phyloP scores from a whole-genome alignment of 2,113 vertebrate genomes.

The Crocuta crocuta region DNA sequence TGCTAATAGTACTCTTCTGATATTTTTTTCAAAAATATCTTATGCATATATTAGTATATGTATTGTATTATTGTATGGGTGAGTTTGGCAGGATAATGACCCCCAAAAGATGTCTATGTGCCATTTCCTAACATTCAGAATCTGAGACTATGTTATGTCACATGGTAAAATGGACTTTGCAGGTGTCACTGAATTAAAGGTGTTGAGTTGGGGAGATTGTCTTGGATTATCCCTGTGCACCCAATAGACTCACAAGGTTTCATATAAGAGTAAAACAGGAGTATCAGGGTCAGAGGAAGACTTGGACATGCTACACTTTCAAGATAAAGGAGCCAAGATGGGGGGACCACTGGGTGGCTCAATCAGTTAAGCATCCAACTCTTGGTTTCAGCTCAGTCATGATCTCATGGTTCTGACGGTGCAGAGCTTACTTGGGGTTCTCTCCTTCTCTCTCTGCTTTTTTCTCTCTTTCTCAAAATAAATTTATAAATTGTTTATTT shows the following conservation, averaged over 20 bases:
- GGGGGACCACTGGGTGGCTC: too few relatives aligned
- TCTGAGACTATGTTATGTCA: not conserved
- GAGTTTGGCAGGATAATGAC: not conserved
- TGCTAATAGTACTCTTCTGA: too few relatives aligned
- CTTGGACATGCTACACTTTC: not conserved
- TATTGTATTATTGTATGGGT: not conserved
- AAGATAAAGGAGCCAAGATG: too few relatives aligned
- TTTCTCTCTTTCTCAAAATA: too few relatives aligned
- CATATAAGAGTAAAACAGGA: not conserved
- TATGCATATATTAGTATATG: not conserved
- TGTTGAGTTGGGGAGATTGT: not conserved
- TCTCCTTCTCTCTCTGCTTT: too few relatives aligned
- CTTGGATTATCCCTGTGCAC: not conserved
- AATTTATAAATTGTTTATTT: too few relatives aligned
- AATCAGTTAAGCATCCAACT: too few relatives aligned
- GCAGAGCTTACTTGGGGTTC: too few relatives aligned
- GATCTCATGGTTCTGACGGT: too few relatives aligned
- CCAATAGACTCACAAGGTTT: not conserved
- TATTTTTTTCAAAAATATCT: too few relatives aligned
- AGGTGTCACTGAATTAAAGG: not conserved
- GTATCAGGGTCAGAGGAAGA: not conserved
- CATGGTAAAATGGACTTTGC: not conserved
- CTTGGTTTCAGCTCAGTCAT: too few relatives aligned
- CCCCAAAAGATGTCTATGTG: not conserved
- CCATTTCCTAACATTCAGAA: not conserved